Evolutionary conservation across 2,113 vertebrate genomes (phyloP).

Genomic region (Peromyscus californicus): DNA sequence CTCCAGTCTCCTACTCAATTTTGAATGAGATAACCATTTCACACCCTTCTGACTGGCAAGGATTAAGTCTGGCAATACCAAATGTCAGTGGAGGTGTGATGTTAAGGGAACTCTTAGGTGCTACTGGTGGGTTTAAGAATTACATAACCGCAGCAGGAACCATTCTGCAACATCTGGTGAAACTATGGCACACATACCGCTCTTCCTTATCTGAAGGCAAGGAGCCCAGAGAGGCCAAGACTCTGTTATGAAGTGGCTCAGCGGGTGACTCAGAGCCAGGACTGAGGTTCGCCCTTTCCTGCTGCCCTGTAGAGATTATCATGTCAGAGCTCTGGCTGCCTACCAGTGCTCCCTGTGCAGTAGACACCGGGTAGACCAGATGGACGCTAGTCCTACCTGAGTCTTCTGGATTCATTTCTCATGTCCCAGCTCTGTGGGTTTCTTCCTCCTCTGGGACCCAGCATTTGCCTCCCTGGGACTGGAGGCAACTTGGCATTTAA

Average conservation of each 20-base stretch:
- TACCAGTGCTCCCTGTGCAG: accelerated
- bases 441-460: not conserved
- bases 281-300: not conserved
- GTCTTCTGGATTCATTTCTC: accelerated
- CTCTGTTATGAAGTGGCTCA: accelerated
- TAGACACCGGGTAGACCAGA: accelerated
- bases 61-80: not conserved
- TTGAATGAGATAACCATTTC: not conserved
- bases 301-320: not conserved
- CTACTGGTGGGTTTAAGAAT: not conserved
- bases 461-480: not conserved
- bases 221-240: not conserved
- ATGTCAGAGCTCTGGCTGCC: not conserved
- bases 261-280: not conserved
- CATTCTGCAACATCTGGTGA: not conserved
- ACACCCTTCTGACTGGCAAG: not conserved
- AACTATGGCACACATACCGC: too few relatives aligned
- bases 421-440: not conserved
- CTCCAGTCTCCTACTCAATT: not conserved
- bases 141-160: not conserved
- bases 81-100: not conserved
- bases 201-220: not conserved
- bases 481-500: accelerated
- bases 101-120: too few relatives aligned
- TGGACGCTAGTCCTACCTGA: accelerated